Evolutionary conservation across 1,140 invertebrate genomes (phyloP).

Genomic region (Ostrea denselamellosa): DNA sequence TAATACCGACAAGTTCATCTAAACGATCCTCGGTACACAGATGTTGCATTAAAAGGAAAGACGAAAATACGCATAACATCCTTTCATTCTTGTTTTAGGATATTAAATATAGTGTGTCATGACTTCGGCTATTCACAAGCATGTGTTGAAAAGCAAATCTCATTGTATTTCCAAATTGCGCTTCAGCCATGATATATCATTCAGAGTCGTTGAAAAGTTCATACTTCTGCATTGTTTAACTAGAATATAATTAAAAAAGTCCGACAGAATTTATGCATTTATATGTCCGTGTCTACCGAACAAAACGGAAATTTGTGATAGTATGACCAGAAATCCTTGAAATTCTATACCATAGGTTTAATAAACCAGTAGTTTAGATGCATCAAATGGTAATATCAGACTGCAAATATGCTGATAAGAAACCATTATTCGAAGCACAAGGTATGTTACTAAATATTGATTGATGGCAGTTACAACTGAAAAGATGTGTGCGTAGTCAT

Average conservation of each 20-base stretch:
- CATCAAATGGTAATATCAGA: constrained; percentile 25
- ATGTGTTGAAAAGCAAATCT: neutral
- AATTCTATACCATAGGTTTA: neutral
- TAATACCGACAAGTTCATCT: too few species aligned
- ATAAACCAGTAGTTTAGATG: constrained; percentile 13
- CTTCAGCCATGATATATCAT: neutral
- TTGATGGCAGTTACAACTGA: neutral
- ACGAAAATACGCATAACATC: too few species aligned
- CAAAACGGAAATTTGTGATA: constrained; percentile 1
- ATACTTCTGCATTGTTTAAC: neutral
- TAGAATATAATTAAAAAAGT: neutral
- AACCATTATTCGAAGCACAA: constrained; percentile 29
- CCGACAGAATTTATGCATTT: neutral
- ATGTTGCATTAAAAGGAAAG: too few species aligned
- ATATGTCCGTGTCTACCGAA: neutral
- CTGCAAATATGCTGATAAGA: constrained; percentile 31
- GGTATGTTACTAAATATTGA: constrained; percentile 38
- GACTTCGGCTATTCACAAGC: neutral
- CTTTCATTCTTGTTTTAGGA: too few species aligned
- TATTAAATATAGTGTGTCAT: too few species aligned
- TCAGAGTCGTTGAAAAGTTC: neutral
- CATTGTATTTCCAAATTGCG: neutral
- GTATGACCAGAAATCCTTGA: neutral
- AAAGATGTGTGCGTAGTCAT: neutral
- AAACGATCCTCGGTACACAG: too few species aligned